These are phyloP conservation scores for Pterostichus niger DNA, from an alignment of 2,888 invertebrate genomes.

Conservation along the genomic window DNA sequence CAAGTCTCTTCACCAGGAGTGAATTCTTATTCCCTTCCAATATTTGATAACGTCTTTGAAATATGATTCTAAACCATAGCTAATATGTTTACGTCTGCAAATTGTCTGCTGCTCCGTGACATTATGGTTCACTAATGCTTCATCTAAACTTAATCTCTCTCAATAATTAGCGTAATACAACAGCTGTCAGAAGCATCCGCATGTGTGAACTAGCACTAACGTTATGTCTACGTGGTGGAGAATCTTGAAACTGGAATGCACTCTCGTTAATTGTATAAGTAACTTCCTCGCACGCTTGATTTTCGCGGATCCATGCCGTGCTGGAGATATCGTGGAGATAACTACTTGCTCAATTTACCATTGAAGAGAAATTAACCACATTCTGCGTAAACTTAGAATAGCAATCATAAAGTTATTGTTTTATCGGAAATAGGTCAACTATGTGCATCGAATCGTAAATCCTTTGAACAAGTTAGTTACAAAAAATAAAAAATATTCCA, in stretches of 20 bases:
- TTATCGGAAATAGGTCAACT: too few relatives aligned
- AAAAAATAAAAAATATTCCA: too few relatives aligned
- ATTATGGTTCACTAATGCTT: slow-evolving; percentile 13
- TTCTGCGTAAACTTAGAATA: too few relatives aligned
- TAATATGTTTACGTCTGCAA: too few relatives aligned
- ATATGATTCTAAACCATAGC: too few relatives aligned
- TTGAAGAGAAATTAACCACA: too few relatives aligned
- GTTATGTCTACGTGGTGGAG: not conserved
- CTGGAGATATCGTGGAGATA: not conserved
- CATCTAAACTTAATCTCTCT: slow-evolving; percentile 31
- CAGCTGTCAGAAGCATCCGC: slow-evolving; percentile 33
- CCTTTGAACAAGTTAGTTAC: too few relatives aligned
- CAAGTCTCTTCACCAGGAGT: too few relatives aligned
- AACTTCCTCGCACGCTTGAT: not conserved
- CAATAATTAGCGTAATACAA: slow-evolving; percentile 46
- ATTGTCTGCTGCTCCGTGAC: not conserved
- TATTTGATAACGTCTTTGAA: too few relatives aligned
- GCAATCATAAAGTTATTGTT: too few relatives aligned
- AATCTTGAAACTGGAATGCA: slow-evolving; percentile 28
- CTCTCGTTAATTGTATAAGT: slow-evolving; percentile 36
- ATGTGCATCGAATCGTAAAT: too few relatives aligned
- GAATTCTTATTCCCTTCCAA: too few relatives aligned
- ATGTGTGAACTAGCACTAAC: slow-evolving; percentile 7
- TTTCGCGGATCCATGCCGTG: not conserved
- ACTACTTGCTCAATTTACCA: not conserved